Evolutionary conservation across 2,113 vertebrate genomes (phyloP).

Genomic region (Colistium nudipinnis): DNA sequence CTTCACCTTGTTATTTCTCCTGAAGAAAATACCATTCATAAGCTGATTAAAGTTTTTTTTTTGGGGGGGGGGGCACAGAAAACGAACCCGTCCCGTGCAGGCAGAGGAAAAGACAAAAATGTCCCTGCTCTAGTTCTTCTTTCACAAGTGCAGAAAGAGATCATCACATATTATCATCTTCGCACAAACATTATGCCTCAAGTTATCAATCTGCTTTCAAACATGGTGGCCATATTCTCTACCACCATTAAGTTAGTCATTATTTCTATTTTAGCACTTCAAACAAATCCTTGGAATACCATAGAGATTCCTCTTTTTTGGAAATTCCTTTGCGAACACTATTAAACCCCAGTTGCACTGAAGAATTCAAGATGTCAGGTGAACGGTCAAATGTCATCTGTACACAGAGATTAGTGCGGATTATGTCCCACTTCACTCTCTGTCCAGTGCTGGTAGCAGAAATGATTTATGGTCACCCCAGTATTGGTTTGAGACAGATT

Average conservation of each 20-base stretch:
- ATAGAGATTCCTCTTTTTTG: background rate
- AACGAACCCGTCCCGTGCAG: slow-evolving; percentile 10
- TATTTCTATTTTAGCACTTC: background rate
- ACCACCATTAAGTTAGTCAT: background rate
- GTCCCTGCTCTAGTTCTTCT: background rate
- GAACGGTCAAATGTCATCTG: too few relatives aligned
- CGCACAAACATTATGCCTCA: background rate
- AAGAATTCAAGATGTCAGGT: too few relatives aligned
- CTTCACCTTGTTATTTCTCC: slow-evolving; percentile 40
- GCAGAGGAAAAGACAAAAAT: background rate
- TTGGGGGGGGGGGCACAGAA: background rate
- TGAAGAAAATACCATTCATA: slow-evolving; percentile 30
- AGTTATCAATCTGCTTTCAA: background rate
- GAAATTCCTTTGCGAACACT: too few relatives aligned
- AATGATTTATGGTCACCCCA: too few relatives aligned
- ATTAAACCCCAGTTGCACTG: too few relatives aligned
- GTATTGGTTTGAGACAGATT: too few relatives aligned
- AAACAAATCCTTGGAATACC: background rate
- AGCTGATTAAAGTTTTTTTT: slow-evolving; percentile 38
- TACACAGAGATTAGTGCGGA: too few relatives aligned
- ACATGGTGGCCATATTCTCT: background rate
- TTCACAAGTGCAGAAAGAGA: background rate
- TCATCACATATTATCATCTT: background rate
- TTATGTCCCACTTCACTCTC: too few relatives aligned
- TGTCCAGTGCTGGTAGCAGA: too few relatives aligned